Conservation (phyloP, 1,140 invertebrate genomes). For the Drosophila takahashii region DNA sequence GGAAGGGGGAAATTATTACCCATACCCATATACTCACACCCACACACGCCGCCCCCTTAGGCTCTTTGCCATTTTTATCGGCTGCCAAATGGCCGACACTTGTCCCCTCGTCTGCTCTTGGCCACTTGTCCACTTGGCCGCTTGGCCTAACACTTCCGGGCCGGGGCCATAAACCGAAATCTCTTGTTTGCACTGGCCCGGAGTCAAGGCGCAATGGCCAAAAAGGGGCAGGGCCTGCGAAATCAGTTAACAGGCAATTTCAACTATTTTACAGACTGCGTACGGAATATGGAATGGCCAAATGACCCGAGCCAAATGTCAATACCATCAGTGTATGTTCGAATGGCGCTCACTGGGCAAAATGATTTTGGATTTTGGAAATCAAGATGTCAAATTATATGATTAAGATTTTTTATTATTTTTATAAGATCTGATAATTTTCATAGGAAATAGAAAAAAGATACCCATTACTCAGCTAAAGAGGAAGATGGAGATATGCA, state of each 20-base stretch:
- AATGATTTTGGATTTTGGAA: background rate
- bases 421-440: no score
- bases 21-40: constrained; percentile 17
- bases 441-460: no score
- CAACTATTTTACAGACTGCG: constrained; percentile 74
- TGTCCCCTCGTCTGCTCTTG: constrained; percentile 46
- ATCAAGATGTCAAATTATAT: no score
- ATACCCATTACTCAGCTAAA: no score
- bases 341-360: background rate
- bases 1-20: constrained; percentile 29
- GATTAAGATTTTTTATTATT: no score
- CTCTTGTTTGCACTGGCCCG: constrained; percentile 50
- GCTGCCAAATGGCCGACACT: constrained; percentile 76
- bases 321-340: constrained; percentile 63
- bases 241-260: constrained; percentile 81
- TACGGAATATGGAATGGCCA: constrained; percentile 63
- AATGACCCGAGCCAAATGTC: constrained; percentile 76
- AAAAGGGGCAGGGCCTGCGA: constrained; percentile 14
- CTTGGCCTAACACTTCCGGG: constrained; percentile 66
- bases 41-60: constrained; percentile 36
- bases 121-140: constrained; percentile 36
- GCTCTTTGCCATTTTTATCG: constrained; percentile 71
- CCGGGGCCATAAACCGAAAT: constrained; percentile 55
- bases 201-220: constrained; percentile 6
- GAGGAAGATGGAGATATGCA: no score